These are phyloP conservation scores for Volucella zonaria DNA, from an alignment of 2,888 invertebrate genomes.

Conservation along the genomic window DNA sequence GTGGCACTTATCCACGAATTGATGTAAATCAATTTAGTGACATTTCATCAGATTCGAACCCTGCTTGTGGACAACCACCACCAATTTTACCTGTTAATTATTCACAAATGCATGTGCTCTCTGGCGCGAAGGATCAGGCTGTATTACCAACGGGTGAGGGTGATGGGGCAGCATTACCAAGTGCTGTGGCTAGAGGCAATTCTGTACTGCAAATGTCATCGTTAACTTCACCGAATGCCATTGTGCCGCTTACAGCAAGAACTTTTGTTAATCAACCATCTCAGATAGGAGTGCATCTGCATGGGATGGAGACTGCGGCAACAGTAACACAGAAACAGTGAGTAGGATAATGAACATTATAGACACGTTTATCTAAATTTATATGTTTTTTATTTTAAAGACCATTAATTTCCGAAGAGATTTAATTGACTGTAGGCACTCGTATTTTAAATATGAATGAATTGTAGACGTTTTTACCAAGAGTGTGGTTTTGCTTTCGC, in stretches of 20 bases:
- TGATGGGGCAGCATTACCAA: slow-evolving; percentile 31
- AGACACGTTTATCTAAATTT: no score
- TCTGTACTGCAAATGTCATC: slow-evolving; percentile 45
- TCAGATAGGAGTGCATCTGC: slow-evolving; percentile 50
- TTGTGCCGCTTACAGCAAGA: slow-evolving; percentile 69
- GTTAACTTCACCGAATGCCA: slow-evolving; percentile 33
- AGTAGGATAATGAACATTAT: slow-evolving; percentile 58
- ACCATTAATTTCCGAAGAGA: no score
- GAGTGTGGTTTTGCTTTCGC: no score
- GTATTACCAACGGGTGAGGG: slow-evolving; percentile 57
- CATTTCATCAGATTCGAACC: slow-evolving; percentile 77
- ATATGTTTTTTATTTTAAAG: no score
- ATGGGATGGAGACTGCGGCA: slow-evolving; percentile 54
- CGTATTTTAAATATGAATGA: no score
- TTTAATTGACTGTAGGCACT: no score
- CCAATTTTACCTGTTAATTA: slow-evolving; percentile 66
- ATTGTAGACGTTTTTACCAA: no score
- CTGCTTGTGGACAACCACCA: slow-evolving; percentile 73
- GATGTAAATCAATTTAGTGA: slow-evolving; percentile 77
- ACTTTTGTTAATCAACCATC: slow-evolving; percentile 73
- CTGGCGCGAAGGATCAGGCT: slow-evolving; percentile 57
- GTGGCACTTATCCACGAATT: slow-evolving; percentile 75
- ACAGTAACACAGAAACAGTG: slow-evolving; percentile 66
- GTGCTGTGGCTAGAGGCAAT: slow-evolving; percentile 43
- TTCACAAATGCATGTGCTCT: slow-evolving; percentile 64